Evolutionary conservation across 2,113 vertebrate genomes (phyloP).

Genomic region (Perca fluviatilis): DNA sequence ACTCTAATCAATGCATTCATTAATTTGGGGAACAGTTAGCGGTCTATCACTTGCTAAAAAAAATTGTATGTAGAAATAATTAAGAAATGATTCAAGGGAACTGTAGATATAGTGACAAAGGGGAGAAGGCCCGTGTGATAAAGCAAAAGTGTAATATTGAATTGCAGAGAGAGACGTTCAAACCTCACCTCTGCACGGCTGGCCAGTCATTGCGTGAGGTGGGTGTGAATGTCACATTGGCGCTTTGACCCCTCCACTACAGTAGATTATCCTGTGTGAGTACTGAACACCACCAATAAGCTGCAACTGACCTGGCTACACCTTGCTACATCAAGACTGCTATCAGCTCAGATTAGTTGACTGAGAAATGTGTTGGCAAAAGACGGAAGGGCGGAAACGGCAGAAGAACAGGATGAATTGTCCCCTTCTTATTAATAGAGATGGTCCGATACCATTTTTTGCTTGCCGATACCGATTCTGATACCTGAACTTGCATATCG

Average conservation of each 20-base stretch:
- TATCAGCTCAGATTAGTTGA: background rate
- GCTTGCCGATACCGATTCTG: too few relatives aligned
- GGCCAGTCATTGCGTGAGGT: background rate
- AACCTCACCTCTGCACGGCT: background rate
- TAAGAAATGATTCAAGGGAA: background rate
- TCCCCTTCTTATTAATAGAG: background rate
- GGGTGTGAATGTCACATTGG: background rate
- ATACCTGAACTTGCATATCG: too few relatives aligned
- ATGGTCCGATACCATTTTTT: too few relatives aligned
- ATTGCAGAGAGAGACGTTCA: background rate
- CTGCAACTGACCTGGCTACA: background rate
- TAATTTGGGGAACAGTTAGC: conserved; percentile 35
- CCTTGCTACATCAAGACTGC: background rate
- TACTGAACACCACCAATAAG: background rate
- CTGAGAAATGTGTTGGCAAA: background rate
- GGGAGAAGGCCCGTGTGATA: background rate
- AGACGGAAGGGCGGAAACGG: background rate
- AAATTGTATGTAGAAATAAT: conserved; percentile 10
- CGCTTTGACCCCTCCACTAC: background rate
- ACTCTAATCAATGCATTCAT: conserved; percentile 24
- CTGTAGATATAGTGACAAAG: conserved; percentile 4
- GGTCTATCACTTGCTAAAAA: background rate
- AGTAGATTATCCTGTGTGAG: background rate
- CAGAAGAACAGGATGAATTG: background rate
- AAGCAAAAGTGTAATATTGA: background rate